phyloP scores from a whole-genome alignment of 2,888 invertebrate species.

The Helleia helle region DNA sequence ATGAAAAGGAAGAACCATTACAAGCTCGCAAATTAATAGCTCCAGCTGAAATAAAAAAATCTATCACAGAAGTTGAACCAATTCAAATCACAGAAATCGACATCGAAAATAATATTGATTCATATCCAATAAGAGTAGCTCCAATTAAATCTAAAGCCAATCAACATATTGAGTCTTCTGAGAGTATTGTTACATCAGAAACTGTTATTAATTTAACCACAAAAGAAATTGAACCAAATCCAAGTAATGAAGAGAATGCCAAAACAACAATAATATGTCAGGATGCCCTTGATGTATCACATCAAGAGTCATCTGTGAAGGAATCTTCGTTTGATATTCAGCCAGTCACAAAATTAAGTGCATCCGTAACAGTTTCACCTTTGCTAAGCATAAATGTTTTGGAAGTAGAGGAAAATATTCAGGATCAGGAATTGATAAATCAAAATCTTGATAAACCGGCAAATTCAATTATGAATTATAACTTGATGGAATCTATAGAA shows the following conservation, averaged over 20 bases:
- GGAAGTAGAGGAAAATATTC: conserved; percentile 76
- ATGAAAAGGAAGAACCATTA: conserved; percentile 50
- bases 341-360: conserved; percentile 64
- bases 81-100: conserved; percentile 52
- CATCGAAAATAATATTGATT: conserved; percentile 34
- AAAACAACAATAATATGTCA: conserved; percentile 72
- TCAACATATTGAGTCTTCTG: conserved; percentile 38
- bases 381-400: conserved; percentile 77
- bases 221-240: conserved; percentile 48
- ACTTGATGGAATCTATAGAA: conserved; percentile 76
- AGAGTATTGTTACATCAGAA: conserved; percentile 71
- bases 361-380: conserved; percentile 72
- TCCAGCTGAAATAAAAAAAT: conserved; percentile 35
- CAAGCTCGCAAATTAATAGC: conserved; percentile 32
- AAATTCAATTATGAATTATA: conserved; percentile 76
- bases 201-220: conserved; percentile 63
- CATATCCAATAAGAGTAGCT: conserved; percentile 30
- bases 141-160: conserved; percentile 32
- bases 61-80: conserved; percentile 43
- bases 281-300: conserved; percentile 78
- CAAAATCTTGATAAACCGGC: conserved; percentile 54
- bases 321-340: conserved; percentile 73
- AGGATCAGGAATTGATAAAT: conserved; percentile 72
- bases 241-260: conserved; percentile 60
- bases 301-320: conserved; percentile 74